Conservation (phyloP, 2,113 vertebrate genomes). For the Ceyx cyanopectus region DNA sequence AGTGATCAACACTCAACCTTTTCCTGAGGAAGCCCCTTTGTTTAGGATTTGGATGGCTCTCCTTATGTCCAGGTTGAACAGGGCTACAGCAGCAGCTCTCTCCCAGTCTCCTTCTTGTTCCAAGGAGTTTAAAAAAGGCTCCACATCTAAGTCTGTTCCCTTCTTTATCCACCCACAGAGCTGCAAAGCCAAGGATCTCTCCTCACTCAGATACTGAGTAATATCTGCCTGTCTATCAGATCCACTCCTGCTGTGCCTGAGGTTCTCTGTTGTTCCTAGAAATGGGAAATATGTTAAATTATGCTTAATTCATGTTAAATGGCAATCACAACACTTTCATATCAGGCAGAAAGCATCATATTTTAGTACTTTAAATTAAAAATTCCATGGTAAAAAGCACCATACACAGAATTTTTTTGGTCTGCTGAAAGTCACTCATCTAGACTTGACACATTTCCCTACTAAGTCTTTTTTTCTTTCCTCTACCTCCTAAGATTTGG, state of each 20-base stretch:
- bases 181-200: conserved; percentile 91
- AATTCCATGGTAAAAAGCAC: neutral
- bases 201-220: conserved; percentile 89
- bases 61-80: conserved; percentile 97
- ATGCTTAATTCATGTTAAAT: neutral
- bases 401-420: neutral
- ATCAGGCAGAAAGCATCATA: neutral
- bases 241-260: conserved; percentile 89
- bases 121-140: conserved; percentile 89
- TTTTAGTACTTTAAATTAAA: neutral
- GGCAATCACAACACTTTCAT: neutral
- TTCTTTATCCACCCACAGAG: conserved; percentile 96
- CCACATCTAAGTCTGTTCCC: conserved; percentile 89
- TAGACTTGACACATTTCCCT: neutral
- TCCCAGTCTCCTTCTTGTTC: conserved; percentile 97
- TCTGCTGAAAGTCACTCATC: neutral
- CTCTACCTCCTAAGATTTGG: neutral
- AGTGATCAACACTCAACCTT: conserved; percentile 70
- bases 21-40: conserved; percentile 91
- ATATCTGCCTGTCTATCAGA: conserved; percentile 90
- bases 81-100: conserved; percentile 92
- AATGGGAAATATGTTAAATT: neutral
- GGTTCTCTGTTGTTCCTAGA: conserved; percentile 89
- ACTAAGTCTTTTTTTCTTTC: neutral
- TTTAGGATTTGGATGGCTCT: conserved; percentile 96